Evolutionary conservation across 2,797 vertebrate species (phyloP), one percentile per base, ranked within the genome.

Genomic region (Triplophysa bombifrons): DNA sequence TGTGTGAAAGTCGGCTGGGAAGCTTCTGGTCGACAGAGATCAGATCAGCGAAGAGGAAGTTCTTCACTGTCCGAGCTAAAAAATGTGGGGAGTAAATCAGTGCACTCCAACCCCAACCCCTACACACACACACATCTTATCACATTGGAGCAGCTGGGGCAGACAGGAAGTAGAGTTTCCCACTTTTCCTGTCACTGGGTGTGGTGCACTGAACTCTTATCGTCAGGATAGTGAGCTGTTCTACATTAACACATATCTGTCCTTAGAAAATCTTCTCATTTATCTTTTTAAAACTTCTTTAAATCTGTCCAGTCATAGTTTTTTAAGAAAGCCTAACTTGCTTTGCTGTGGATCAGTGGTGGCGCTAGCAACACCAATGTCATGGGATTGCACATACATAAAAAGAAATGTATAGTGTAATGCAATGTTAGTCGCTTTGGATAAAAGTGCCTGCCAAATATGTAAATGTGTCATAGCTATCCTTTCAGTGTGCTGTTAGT

Each of bases 1-100:
- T 75, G 81, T 72, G 81, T 71, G 76, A 84, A 80, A 61, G 77
- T 63, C 78, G 78, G 64, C 66, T 66, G 53, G 65, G 69, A 84
- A 75, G 71, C 67, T 82, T 22, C 65, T 60, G 55, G 81, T 56
- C 55, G 67, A 41, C 38, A 41, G 41, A 41, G 41, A 41, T 41
- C 71, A 41, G 41, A 41, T 11, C 71, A 78, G 66, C 51, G 64
- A 14, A 22, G 75, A 81, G 78, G 74, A 80, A 61, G 60, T 71
- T 60, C 67, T 69, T n/a, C 44, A 76, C 20, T 41, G 77, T 51
- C 34, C n/a, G 44, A 63, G 78, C 25, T 60, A 27, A 74, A 81
- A 81, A 73, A 16, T 60, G 58, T 71, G 60, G 68, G 75, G 71
- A 69, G 16, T 46, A 34, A 72, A 53, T 12, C 63, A 19, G 46